These are phyloP conservation scores for Phenganax marumi DNA, from an alignment of 92 coral and sea anemone species.

Conservation along the genomic window DNA sequence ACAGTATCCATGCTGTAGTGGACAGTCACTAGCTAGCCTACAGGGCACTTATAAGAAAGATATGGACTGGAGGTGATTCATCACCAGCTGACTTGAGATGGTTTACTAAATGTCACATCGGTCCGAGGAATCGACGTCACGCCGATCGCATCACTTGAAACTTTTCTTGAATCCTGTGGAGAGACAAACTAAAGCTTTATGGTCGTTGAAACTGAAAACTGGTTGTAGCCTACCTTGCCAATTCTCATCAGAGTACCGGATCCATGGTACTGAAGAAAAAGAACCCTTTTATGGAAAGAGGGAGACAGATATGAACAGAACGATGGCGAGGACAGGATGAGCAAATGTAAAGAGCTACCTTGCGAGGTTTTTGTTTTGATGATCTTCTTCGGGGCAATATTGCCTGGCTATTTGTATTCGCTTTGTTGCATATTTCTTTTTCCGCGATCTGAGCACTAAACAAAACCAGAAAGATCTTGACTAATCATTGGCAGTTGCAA, in stretches of 20 bases:
- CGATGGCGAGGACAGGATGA: neutral
- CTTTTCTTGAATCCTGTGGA: conserved; percentile 22
- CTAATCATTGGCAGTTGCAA: too few species aligned
- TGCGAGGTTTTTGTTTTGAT: conserved; percentile 1
- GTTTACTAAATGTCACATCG: neutral
- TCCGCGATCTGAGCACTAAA: conserved; percentile 7
- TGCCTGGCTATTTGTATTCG: conserved; percentile 2
- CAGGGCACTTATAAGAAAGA: too few species aligned
- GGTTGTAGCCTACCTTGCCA: too few species aligned
- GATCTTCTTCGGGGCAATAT: conserved; percentile 30
- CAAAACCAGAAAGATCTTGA: too few species aligned
- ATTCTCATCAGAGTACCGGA: too few species aligned
- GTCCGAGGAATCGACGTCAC: conserved; percentile 64
- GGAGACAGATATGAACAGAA: neutral
- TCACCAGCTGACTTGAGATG: conserved; percentile 29
- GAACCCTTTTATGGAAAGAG: neutral
- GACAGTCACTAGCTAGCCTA: too few species aligned
- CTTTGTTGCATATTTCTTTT: neutral
- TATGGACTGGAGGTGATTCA: too few species aligned
- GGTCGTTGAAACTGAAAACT: too few species aligned
- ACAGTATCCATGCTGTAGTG: too few species aligned
- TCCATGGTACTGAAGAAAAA: neutral
- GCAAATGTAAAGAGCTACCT: neutral
- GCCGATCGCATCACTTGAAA: conserved; percentile 80
- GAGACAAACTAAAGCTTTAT: neutral